Percentiles rank a stretch among this genome's conserved stretches.
Evolutionary conservation across 2,888 invertebrate genomes (phyloP).

Genomic region (Hirtodrosophila histrioides): DNA sequence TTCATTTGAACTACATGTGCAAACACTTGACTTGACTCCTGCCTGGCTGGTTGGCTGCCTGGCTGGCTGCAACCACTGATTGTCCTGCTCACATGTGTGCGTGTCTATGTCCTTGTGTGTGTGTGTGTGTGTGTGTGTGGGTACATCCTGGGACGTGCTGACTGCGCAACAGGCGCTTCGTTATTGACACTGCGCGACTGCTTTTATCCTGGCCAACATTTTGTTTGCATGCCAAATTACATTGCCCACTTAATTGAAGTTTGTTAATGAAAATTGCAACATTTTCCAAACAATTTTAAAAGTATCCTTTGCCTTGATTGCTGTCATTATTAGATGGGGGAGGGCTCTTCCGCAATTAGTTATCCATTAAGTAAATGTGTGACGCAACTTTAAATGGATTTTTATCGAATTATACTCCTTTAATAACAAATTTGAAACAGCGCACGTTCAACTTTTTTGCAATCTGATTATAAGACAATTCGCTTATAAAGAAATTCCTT

Average conservation of each 20-base stretch:
- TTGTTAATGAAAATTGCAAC: slow-evolving; percentile 75
- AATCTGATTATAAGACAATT: slow-evolving; percentile 1
- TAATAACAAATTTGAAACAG: no score
- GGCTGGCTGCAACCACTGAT: slow-evolving; percentile 26
- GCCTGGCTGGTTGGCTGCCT: slow-evolving; percentile 27
- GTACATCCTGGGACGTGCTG: slow-evolving; percentile 49
- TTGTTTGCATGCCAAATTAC: slow-evolving; percentile 76
- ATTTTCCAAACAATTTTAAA: slow-evolving; percentile 54
- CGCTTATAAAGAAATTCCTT: background rate
- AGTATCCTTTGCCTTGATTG: slow-evolving; percentile 40
- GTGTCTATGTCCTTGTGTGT: slow-evolving; percentile 5
- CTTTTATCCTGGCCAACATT: slow-evolving; percentile 74
- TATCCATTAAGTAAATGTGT: slow-evolving; percentile 1
- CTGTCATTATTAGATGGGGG: slow-evolving; percentile 3
- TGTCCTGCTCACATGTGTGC: slow-evolving; percentile 53
- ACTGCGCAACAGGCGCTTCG: slow-evolving; percentile 66
- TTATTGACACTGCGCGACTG: slow-evolving; percentile 62
- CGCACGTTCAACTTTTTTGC: no score
- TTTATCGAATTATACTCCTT: slow-evolving; percentile 9
- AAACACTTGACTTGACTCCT: slow-evolving; percentile 70
- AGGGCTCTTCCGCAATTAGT: slow-evolving; percentile 2
- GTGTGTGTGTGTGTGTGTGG: slow-evolving; percentile 17
- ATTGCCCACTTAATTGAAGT: slow-evolving; percentile 74
- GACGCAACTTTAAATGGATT: no score
- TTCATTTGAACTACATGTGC: slow-evolving; percentile 80